Percentiles rank a stretch among this genome's conserved stretches.
These are phyloP conservation scores for Cyclophora albipunctata DNA, from an alignment of 2,888 invertebrate species.

Conservation along the genomic window DNA sequence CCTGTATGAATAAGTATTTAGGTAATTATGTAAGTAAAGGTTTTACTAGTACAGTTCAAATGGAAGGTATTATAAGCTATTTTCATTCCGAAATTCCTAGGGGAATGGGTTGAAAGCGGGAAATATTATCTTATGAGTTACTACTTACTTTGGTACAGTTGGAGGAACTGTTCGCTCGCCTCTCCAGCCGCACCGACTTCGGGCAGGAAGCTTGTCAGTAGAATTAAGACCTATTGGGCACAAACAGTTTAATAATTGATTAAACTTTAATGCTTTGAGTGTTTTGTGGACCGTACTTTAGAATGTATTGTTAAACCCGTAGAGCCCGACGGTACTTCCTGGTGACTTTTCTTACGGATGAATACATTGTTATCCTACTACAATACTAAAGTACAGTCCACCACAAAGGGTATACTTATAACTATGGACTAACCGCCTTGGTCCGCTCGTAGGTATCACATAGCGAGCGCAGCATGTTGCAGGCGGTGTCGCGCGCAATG, in stretches of 20 bases:
- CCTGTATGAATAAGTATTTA: slow-evolving; percentile 28
- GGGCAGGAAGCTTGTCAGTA: slow-evolving; percentile 91
- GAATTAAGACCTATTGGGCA: slow-evolving; percentile 79
- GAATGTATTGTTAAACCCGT: too few species aligned
- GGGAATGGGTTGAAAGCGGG: too few species aligned
- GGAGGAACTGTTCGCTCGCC: slow-evolving; percentile 92
- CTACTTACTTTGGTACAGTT: slow-evolving; percentile 83
- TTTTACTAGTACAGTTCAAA: background rate
- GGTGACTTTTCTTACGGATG: too few species aligned
- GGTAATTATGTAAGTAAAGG: background rate
- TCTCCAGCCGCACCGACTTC: slow-evolving; percentile 92
- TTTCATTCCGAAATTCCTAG: too few species aligned
- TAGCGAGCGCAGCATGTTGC: slow-evolving; percentile 89
- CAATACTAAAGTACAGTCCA: too few species aligned
- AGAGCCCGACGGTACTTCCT: too few species aligned
- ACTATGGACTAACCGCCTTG: slow-evolving; percentile 51
- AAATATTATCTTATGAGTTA: background rate
- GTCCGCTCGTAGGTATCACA: slow-evolving; percentile 77
- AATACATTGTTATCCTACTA: too few species aligned
- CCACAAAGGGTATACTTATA: background rate
- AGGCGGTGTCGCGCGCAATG: slow-evolving; percentile 90
- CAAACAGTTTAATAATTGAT: too few species aligned
- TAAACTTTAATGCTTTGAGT: too few species aligned
- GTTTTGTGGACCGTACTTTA: too few species aligned
- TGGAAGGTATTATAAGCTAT: background rate